Conservation (phyloP, 1,140 invertebrate genomes). For the Phortica variegata region DNA sequence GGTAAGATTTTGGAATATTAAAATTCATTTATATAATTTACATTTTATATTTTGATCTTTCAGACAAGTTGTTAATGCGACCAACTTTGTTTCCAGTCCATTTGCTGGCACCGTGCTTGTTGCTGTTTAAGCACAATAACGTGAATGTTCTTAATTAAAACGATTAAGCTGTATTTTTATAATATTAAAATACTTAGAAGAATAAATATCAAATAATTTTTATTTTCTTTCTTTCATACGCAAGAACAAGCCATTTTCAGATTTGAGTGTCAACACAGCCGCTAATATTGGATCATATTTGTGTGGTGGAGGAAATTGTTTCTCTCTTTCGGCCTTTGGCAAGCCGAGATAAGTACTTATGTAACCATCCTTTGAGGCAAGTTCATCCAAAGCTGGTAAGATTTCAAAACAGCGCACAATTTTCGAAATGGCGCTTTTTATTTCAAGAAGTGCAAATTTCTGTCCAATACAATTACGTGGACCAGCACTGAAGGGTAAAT, state of each 20-base stretch:
- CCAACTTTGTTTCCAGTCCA: no score
- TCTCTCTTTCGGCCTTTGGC: constrained; percentile 13
- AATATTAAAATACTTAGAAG: neutral
- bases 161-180: neutral
- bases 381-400: constrained; percentile 40
- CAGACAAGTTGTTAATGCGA: no score
- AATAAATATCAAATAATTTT: neutral
- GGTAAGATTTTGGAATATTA: constrained; percentile 12
- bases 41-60: no score
- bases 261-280: constrained; percentile 41
- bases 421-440: constrained; percentile 58
- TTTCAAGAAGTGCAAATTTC: constrained; percentile 59
- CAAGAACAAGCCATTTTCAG: constrained; percentile 40
- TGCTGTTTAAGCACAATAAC: neutral
- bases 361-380: constrained; percentile 33
- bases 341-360: constrained; percentile 31
- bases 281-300: constrained; percentile 47
- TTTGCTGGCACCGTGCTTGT: no score
- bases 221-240: constrained; percentile 30
- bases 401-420: constrained; percentile 52
- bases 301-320: constrained; percentile 20
- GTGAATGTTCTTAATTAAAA: neutral
- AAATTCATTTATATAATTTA: constrained; percentile 2
- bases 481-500: constrained; percentile 63
- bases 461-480: constrained; percentile 55